phyloP scores from a whole-genome alignment of 2,797 vertebrate species.

The Protonibea diacanthus region DNA sequence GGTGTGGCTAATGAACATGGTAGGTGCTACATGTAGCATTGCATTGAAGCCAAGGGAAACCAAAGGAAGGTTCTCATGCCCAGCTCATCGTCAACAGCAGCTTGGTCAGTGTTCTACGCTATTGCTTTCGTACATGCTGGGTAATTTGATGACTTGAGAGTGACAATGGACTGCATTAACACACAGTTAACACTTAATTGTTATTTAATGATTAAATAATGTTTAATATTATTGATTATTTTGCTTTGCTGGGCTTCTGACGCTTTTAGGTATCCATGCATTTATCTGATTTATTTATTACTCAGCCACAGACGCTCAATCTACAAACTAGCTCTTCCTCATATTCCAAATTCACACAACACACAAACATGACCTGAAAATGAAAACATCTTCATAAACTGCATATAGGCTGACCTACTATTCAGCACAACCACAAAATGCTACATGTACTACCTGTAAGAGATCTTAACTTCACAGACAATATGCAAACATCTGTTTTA shows the following conservation, averaged over 20 bases:
- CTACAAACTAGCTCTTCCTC: background rate
- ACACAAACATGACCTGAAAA: background rate
- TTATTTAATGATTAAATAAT: background rate
- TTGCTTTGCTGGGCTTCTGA: too few relatives aligned
- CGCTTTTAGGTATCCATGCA: background rate
- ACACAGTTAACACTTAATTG: background rate
- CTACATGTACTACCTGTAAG: constrained; percentile 12
- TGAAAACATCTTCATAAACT: background rate
- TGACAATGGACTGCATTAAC: too few relatives aligned
- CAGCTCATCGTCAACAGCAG: too few relatives aligned
- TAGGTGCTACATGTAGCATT: constrained; percentile 18
- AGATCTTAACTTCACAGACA: background rate
- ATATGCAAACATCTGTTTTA: background rate
- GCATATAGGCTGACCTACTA: background rate
- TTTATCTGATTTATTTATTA: background rate
- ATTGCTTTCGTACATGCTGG: too few relatives aligned
- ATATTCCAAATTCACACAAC: background rate
- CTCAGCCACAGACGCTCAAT: background rate
- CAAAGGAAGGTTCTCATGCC: background rate
- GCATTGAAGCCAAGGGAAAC: background rate
- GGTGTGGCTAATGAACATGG: background rate
- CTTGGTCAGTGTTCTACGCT: too few relatives aligned
- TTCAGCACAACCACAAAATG: constrained; percentile 10
- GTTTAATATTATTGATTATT: background rate
- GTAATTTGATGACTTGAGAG: too few relatives aligned